A percentile compares a stretch with the other conserved stretches of the same genome.
Evolutionary conservation across 2,113 vertebrate species (phyloP).

Genomic region (Pluvianellus socialis): DNA sequence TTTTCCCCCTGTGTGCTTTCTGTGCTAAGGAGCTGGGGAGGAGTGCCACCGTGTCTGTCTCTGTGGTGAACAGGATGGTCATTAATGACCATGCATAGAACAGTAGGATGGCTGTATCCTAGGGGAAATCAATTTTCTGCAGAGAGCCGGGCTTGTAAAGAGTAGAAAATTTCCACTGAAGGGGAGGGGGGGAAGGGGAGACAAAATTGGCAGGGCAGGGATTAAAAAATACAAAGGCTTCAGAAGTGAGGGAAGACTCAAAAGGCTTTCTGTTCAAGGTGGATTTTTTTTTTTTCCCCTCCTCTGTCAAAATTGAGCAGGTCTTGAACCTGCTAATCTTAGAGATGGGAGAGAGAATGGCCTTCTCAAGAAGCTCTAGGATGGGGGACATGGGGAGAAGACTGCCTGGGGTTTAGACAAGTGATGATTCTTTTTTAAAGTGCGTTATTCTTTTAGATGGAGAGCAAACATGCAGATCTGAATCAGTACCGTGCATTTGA

Average conservation of each 20-base stretch:
- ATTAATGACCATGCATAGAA: conserved; percentile 46
- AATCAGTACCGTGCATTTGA: not conserved
- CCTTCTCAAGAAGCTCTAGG: not conserved
- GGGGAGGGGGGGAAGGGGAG: not conserved
- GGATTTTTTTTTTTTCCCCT: not conserved
- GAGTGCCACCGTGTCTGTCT: not conserved
- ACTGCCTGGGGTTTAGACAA: not conserved
- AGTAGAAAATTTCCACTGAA: conserved; percentile 50
- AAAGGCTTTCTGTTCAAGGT: not conserved
- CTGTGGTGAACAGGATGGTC: conserved; percentile 34
- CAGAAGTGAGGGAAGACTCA: not conserved
- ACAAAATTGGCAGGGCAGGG: not conserved
- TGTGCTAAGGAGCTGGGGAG: not conserved
- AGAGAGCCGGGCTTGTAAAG: conserved; percentile 3
- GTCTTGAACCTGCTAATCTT: not conserved
- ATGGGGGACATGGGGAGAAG: not conserved
- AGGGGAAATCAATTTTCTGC: conserved; percentile 65
- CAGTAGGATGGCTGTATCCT: conserved; percentile 49
- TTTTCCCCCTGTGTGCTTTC: not conserved
- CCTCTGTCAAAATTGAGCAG: not conserved
- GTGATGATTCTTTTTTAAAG: not conserved
- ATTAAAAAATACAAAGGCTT: conserved; percentile 42
- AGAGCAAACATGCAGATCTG: not conserved
- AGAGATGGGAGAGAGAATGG: not conserved
- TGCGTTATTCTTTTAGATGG: not conserved